A percentile compares a stretch with the other conserved stretches of the same genome.
Evolutionary conservation across 2,113 vertebrate species (phyloP).

Genomic region (Sprattus sprattus): DNA sequence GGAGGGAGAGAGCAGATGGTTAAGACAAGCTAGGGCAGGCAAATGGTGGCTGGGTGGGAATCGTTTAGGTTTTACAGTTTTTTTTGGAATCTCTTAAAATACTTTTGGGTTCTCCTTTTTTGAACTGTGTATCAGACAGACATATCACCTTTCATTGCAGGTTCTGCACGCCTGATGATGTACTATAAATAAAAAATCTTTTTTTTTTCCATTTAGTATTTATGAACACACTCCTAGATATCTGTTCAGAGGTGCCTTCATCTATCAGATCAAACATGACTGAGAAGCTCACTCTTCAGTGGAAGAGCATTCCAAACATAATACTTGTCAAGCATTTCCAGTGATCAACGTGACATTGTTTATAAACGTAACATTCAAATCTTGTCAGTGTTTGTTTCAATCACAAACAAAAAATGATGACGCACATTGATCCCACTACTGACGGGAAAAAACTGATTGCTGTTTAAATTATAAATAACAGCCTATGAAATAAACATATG

Average conservation of each 20-base stretch:
- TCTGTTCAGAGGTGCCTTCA: not conserved
- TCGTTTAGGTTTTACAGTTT: not conserved
- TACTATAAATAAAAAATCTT: too few species aligned
- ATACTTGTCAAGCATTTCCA: not conserved
- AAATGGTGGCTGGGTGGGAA: not conserved
- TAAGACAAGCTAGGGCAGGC: not conserved
- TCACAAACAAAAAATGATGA: not conserved
- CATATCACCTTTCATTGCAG: not conserved
- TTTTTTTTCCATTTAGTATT: too few species aligned
- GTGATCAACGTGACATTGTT: not conserved
- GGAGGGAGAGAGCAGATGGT: conserved; percentile 10
- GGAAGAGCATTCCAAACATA: not conserved
- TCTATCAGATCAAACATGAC: not conserved
- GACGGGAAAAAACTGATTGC: not conserved
- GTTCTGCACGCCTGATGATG: too few species aligned
- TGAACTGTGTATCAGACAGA: not conserved
- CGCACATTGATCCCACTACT: not conserved
- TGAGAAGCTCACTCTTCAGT: not conserved
- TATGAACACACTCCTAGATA: too few species aligned
- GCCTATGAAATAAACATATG: not conserved
- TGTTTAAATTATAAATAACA: not conserved
- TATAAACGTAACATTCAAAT: not conserved
- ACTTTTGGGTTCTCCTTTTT: not conserved
- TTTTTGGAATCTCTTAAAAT: not conserved
- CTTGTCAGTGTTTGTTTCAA: not conserved